These are phyloP conservation scores for Galemys pyrenaicus DNA, from an alignment of 2,113 vertebrate genomes.

Conservation along the genomic window DNA sequence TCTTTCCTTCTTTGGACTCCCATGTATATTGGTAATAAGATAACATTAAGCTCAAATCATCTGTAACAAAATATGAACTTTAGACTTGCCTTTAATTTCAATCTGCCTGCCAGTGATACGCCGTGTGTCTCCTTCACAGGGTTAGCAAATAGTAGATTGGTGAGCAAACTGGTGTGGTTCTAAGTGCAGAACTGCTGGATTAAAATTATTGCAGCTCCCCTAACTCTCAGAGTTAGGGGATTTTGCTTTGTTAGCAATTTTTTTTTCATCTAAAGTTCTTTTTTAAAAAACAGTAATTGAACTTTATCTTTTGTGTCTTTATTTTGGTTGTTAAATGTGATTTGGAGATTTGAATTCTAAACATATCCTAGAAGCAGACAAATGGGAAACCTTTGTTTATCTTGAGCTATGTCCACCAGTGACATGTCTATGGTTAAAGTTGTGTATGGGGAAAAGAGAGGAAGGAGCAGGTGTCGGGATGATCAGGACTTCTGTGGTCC, in stretches of 20 bases:
- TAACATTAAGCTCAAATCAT: background rate
- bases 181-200: conserved; percentile 66
- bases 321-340: conserved; percentile 78
- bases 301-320: conserved; percentile 79
- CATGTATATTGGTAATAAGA: background rate
- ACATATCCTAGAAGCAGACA: background rate
- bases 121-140: conserved; percentile 71
- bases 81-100: conserved; percentile 64
- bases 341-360: conserved; percentile 75
- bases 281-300: conserved; percentile 74
- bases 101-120: conserved; percentile 49
- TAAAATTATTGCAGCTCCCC: conserved; percentile 74
- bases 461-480: background rate
- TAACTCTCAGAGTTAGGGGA: conserved; percentile 68
- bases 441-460: background rate
- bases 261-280: conserved; percentile 78
- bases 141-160: conserved; percentile 73
- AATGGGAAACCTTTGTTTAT: background rate
- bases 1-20: background rate
- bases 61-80: conserved; percentile 49
- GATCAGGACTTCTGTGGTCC: background rate
- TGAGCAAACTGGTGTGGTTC: conserved; percentile 74
- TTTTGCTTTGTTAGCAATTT: conserved; percentile 78
- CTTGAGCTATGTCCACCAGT: background rate
- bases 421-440: background rate